These are phyloP conservation scores for Antheraea yamamai DNA, from an alignment of 2,888 invertebrate species.

Conservation along the genomic window DNA sequence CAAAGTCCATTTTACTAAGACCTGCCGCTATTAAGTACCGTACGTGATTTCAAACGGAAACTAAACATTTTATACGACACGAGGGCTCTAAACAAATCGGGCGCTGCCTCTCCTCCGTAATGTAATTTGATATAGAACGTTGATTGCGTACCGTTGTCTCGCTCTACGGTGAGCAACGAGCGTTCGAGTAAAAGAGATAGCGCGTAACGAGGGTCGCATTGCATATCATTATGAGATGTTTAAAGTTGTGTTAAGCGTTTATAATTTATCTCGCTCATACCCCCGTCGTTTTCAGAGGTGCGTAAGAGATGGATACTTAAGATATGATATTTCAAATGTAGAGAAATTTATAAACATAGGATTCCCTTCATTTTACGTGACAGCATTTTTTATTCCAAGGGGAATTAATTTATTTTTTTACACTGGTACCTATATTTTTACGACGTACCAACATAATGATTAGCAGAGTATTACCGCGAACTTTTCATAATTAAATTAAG, in stretches of 20 bases:
- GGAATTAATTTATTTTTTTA: background rate
- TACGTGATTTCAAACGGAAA: conserved; percentile 29
- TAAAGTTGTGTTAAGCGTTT: conserved; percentile 26
- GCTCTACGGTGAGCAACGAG: conserved; percentile 15
- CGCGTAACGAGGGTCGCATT: conserved; percentile 39
- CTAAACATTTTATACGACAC: conserved; percentile 30
- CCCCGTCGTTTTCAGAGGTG: conserved; percentile 22
- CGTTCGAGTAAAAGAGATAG: conserved; percentile 30
- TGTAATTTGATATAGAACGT: conserved; percentile 38
- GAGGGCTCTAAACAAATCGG: conserved; percentile 35
- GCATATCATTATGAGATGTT: conserved; percentile 45
- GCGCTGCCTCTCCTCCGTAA: conserved; percentile 20
- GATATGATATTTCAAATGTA: conserved; percentile 48
- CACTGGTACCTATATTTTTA: background rate
- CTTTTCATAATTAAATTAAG: background rate
- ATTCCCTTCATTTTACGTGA: conserved; percentile 10
- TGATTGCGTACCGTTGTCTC: conserved; percentile 28
- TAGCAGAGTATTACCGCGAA: background rate
- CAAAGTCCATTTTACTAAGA: conserved; percentile 41
- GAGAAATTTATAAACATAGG: background rate
- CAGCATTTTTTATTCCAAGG: conserved; percentile 1
- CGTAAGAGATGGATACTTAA: conserved; percentile 41
- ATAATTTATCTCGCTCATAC: conserved; percentile 46
- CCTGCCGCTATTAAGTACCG: conserved; percentile 35
- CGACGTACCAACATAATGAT: background rate